A percentile compares a stretch with the other conserved stretches of the same genome.
phyloP scores from a whole-genome alignment of 2,888 invertebrate species.

The Malthinus seriepunctatus region DNA sequence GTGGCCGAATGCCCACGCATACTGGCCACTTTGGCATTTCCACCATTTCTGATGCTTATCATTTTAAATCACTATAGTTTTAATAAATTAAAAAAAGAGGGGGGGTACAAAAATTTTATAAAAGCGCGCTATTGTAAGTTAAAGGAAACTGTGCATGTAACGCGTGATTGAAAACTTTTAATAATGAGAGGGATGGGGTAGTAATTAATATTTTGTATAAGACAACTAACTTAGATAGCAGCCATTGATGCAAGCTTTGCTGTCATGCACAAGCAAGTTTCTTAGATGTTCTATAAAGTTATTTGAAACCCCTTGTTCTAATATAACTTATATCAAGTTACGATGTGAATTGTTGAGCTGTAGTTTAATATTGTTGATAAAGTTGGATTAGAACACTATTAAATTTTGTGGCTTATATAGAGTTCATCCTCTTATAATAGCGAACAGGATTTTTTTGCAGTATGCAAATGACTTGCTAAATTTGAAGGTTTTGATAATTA shows the following conservation, averaged over 20 bases:
- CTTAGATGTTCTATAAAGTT: conserved; percentile 34
- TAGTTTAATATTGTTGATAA: conserved; percentile 45
- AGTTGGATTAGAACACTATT: conserved; percentile 38
- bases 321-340: conserved; percentile 35
- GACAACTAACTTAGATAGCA: conserved; percentile 35
- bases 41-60: conserved; percentile 26
- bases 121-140: neutral
- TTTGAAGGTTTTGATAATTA: no score
- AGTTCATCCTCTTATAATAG: no score
- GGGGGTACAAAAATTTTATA: neutral
- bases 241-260: conserved; percentile 41
- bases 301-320: conserved; percentile 33
- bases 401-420: conserved; percentile 4
- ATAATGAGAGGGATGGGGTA: conserved; percentile 24
- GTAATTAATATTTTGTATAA: conserved; percentile 40
- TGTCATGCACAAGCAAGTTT: conserved; percentile 36
- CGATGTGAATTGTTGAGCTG: conserved; percentile 37
- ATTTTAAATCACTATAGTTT: conserved; percentile 1
- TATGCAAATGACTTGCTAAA: no score
- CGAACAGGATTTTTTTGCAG: no score
- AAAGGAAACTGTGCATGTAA: neutral
- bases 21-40: conserved; percentile 41
- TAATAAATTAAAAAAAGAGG: neutral
- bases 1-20: conserved; percentile 53
- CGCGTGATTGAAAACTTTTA: conserved; percentile 14